Conservation (phyloP, 1,140 invertebrate species). For the Ganaspis sp. region DNA sequence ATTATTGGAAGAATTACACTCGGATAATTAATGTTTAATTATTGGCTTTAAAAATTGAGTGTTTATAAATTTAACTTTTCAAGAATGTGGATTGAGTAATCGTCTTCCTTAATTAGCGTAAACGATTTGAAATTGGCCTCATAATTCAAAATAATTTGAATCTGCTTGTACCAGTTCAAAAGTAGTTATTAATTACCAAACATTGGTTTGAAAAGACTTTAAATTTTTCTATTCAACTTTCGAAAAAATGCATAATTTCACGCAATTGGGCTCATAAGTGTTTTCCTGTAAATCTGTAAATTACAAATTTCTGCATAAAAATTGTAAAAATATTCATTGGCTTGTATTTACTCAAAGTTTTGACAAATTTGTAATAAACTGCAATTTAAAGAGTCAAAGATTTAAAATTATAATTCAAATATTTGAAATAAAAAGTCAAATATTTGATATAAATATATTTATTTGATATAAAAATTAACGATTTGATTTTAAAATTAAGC, state of each 20-base stretch:
- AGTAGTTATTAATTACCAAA: background rate
- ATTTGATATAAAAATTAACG: no score
- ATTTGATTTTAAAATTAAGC: no score
- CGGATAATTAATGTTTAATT: background rate
- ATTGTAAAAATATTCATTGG: no score
- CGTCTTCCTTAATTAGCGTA: background rate
- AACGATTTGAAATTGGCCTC: constrained; percentile 8
- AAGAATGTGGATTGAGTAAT: constrained; percentile 1
- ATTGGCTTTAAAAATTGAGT: background rate
- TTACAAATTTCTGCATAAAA: no score
- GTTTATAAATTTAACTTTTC: background rate
- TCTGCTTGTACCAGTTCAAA: background rate
- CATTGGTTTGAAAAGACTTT: background rate
- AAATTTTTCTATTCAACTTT: background rate
- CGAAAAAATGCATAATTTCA: background rate
- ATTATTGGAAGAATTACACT: background rate
- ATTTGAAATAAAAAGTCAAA: no score
- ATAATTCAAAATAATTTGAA: background rate
- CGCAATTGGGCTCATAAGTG: no score
- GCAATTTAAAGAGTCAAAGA: no score
- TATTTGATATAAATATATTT: no score
- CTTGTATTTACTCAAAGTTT: no score
- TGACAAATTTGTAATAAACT: no score
- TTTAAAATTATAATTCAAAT: no score
- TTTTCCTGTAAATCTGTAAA: no score